Base-by-base conservation (phyloP, 2,888 invertebrate genomes). In the Hyposoter dolosus region DNA sequence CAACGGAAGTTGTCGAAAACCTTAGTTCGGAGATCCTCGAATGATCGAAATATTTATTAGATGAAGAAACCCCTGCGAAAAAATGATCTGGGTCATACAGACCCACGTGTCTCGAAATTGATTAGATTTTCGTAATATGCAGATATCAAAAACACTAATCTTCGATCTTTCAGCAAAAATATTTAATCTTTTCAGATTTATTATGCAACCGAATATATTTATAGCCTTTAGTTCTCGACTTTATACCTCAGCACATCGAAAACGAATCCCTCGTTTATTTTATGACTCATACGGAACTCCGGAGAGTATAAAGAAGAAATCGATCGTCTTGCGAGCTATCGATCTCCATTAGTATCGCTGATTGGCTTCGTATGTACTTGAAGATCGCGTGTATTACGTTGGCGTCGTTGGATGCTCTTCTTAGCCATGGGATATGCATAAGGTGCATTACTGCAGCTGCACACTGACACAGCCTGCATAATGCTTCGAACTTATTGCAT, bases 301-400 rank as follows among this genome's bases (percentile, higher is more conserved):
- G 60, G 6, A 60, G 28, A 63, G 32, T 45, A 53, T 15, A 47
- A 53, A 72, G 79, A 66, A 23, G 43, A 72, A 65, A 79, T 82
- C 85, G 89, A 91, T 91, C 90, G 89, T 88, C 89, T 90, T 89
- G 87, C 47, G 86, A 89, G 90, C 90, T 90, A 92, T 92, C 91
- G 92, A 92, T 92, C 92, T 92, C 92, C 90, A 92, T 92, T 92
- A 92, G 90, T 87, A 86, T 86, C 89, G 88, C 88, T 90, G 91
- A 92, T 92, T 91, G 91, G 91, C 88, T 90, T 88, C 89, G 90
- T 65, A 86, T 81, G 71, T 66, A 60, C 43, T 76, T 66, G 45
- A 60, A 65, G 43, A 53, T 35, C 74, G 76, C 23, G 53, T 68
- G 53, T 43, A 53, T 66, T 60, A 47, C 40, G 12, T 75, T 45